Evolutionary conservation across 2,888 invertebrate species (phyloP), one percentile per base, ranked within the genome.

Genomic region (Thumatha senex): DNA sequence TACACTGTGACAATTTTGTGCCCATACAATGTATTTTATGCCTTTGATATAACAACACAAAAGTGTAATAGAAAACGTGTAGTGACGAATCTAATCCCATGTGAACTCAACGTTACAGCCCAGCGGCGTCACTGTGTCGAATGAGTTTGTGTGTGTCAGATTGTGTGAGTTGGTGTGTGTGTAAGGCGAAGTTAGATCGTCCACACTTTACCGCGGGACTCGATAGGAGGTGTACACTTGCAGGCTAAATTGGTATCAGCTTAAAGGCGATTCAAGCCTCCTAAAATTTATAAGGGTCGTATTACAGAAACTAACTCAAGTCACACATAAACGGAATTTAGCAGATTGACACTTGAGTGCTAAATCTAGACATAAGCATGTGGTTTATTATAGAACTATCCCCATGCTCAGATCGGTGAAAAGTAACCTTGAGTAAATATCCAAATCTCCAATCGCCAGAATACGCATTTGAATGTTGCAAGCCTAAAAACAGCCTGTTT

Each of bases 171-270:
- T 67, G 63, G 76, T 71, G 76, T 78, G 86, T 80, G 82, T 82
- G 86, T 78, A 87, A 87, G 89, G 85, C 81, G 83, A 90, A 90
- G 90, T 91, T 91, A 90, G 90, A 90, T 90, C 90, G 90, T 87
- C 89, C 89, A 89, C 89, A 89, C 89, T 91, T 89, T 90, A 89
- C 89, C 89, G 85, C 88, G 88, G 74, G 76, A 84, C 89, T 88
- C 86, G 83, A 90, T 89, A 89, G 89, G 81, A 88, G 84, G 61
- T 67, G 89, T 77, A 86, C 80, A 74, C 67, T 44, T 57, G 51
- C 61, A 74, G 65, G 79, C 14, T 15, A 36, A 40, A 41, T 13
- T 70, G 49, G 45, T 1, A 7, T 33, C 30, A 43, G 51, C 52
- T 15, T 49, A 4, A 7, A 8, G 7, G n/a, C 30, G 14, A 40